phyloP scores from a whole-genome alignment of 2,888 invertebrate genomes.

The Pseudococcus viburni region DNA sequence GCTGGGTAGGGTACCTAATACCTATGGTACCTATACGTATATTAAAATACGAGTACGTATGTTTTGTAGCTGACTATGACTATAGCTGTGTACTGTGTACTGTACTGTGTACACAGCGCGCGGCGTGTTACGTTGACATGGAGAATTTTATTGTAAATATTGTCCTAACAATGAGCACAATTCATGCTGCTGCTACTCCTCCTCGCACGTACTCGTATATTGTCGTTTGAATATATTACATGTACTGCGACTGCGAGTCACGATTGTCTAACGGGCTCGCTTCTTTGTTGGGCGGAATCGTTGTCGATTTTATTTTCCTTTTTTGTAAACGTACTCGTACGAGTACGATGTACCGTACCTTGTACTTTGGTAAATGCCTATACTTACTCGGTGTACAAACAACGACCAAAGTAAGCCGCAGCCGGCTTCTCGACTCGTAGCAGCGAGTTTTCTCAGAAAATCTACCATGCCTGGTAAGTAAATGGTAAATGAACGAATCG shows the following conservation, averaged over 20 bases:
- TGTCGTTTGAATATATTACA: conserved; percentile 37
- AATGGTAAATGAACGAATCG: too few relatives aligned
- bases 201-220: neutral
- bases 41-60: neutral
- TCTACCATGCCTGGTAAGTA: too few relatives aligned
- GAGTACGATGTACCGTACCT: neutral
- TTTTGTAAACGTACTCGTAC: neutral
- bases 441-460: too few relatives aligned
- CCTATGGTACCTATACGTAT: neutral
- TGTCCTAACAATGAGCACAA: conserved; percentile 41
- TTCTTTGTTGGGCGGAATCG: conserved; percentile 37
- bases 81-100: too few relatives aligned
- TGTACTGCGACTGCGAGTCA: conserved; percentile 5
- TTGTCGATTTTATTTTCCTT: neutral
- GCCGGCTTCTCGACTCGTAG: too few relatives aligned
- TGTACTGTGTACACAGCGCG: neutral
- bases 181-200: neutral
- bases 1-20: neutral
- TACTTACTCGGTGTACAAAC: neutral
- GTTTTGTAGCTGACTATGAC: too few relatives aligned
- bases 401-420: too few relatives aligned
- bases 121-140: conserved; percentile 32
- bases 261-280: conserved; percentile 37
- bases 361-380: neutral
- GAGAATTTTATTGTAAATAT: conserved; percentile 49